Conservation (phyloP, 2,113 vertebrate genomes). For the Hepsetus odoe region DNA sequence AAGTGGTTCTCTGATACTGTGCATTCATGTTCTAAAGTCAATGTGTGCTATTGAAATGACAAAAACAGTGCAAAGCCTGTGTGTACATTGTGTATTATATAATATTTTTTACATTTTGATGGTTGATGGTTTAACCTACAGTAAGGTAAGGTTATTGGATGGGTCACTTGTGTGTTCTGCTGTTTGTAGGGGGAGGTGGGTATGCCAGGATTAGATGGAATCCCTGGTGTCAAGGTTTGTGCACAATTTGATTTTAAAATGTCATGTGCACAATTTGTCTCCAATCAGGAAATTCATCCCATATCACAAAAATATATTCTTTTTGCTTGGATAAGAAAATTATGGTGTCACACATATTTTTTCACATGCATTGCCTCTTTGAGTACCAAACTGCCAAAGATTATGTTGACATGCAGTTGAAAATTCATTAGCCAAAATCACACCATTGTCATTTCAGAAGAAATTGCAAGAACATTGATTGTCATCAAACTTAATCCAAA, state of each 20-base stretch:
- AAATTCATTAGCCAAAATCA: slow-evolving; percentile 1
- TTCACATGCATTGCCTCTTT: neutral
- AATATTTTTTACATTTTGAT: neutral
- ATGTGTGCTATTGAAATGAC: neutral
- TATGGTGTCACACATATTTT: neutral
- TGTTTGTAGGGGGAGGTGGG: slow-evolving; percentile 88
- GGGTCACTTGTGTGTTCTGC: slow-evolving; percentile 63
- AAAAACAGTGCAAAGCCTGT: neutral
- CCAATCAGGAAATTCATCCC: slow-evolving; percentile 38
- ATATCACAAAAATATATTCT: neutral
- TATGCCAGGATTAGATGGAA: slow-evolving; percentile 85
- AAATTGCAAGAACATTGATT: slow-evolving; percentile 13
- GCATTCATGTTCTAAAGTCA: slow-evolving; percentile 57
- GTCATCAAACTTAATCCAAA: neutral
- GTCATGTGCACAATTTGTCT: slow-evolving; percentile 50
- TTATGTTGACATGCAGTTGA: neutral
- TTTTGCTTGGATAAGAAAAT: neutral
- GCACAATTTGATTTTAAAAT: no score
- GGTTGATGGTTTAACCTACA: neutral
- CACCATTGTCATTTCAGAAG: neutral
- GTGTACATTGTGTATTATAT: no score
- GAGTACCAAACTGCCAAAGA: slow-evolving; percentile 21
- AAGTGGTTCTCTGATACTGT: slow-evolving; percentile 63
- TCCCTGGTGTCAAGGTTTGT: slow-evolving; percentile 87
- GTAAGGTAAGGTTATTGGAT: neutral